Base-by-base conservation (phyloP, 2,888 invertebrate species). In the Aplocera efformata region DNA sequence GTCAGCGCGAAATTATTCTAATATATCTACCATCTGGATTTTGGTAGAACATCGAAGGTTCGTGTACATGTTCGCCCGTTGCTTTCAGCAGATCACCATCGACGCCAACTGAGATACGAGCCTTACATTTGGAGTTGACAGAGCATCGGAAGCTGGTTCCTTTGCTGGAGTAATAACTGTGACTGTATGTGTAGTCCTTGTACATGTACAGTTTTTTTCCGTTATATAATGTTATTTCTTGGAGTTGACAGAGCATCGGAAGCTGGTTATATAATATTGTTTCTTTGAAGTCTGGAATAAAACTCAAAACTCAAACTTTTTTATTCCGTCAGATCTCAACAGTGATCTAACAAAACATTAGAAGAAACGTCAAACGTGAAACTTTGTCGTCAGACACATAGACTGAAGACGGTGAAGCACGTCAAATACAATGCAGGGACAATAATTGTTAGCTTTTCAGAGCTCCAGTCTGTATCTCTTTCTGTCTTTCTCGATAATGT, bases 111-210 rank as follows among this genome's bases (percentile, higher is more conserved):
- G 6, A 2, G 29, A 45, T 37, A 5, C 13, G 9, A 25, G 33
- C 41, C 8, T 30, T 41, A n/a, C 45, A 46, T 0, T 25, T 30
- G 3, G 10, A 1, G 11, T 20, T 29, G 0, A 17, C 55, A 10
- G 54, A 56, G 37, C 64, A 65, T 1, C 45, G 25, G 33, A 33
- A 41, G 7, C 36, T 35, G n/a, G 8, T 7, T 5, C 22, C 29
- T 3, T 6, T 1, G 5, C 23, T 7, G 6, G 56, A 42, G 3
- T 20, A 25, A 22, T 45, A 52, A 5, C 43, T 48, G 20, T 49
- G 55, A 9, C 58, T 37, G 32, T 63, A 71, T 0, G 67, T 68
- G 17, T 62, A 60, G 0, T 49, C 27, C 3, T 56, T 55, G 27
- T 58, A 59, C 60, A 65, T 52, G 27, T 56, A 21, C 13, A 53